Evolutionary conservation across 2,888 invertebrate species (phyloP).

Genomic region (Acrobasis repandana): DNA sequence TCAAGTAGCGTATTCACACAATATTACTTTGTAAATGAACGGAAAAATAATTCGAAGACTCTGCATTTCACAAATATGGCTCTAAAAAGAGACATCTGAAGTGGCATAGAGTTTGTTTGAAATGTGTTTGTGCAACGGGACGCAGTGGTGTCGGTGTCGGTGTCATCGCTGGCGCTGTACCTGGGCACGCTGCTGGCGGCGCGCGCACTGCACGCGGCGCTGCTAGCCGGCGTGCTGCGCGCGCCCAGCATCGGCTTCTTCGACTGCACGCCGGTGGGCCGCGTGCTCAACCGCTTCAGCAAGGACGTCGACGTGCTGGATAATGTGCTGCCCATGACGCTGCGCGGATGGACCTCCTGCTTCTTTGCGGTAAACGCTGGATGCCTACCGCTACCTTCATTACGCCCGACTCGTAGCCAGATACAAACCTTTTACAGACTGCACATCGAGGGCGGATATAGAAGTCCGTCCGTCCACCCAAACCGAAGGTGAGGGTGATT

Average conservation of each 20-base stretch:
- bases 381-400: constrained; percentile 12
- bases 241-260: constrained; percentile 88
- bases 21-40: no score
- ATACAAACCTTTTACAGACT: neutral
- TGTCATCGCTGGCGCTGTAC: constrained; percentile 86
- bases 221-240: constrained; percentile 86
- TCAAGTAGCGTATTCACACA: no score
- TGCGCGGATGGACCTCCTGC: constrained; percentile 87
- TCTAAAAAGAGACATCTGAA: no score
- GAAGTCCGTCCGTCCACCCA: no score
- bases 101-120: no score
- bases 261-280: constrained; percentile 91
- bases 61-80: no score
- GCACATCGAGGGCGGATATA: no score
- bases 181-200: constrained; percentile 85
- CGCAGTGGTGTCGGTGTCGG: constrained; percentile 85
- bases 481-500: no score
- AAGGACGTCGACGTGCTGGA: constrained; percentile 89
- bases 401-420: neutral
- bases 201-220: constrained; percentile 84
- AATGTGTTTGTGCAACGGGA: constrained; percentile 27
- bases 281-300: constrained; percentile 90
- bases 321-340: constrained; percentile 87
- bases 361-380: constrained; percentile 81
- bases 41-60: no score